Evolutionary conservation across 2,113 vertebrate species (phyloP).

Genomic region (Neofelis nebulosa): DNA sequence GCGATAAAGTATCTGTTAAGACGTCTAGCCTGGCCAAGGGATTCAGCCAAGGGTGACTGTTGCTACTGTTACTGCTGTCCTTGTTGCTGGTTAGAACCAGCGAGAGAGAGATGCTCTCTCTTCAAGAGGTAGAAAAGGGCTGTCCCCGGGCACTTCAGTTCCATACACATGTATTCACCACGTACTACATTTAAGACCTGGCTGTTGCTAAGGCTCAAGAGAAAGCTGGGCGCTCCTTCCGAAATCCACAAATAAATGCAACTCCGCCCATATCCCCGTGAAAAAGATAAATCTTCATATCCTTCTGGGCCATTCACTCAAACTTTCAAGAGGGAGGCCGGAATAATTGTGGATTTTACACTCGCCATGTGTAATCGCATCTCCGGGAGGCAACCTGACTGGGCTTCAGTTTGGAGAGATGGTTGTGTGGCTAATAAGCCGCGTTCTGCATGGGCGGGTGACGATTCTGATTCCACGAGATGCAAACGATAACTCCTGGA

Average conservation of each 20-base stretch:
- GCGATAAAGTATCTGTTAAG: fast-evolving
- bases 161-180: not conserved
- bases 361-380: slow-evolving; percentile 17
- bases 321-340: not conserved
- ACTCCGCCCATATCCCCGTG: fast-evolving
- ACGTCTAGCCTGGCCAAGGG: not conserved
- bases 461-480: not conserved
- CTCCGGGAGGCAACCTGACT: not conserved
- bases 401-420: not conserved
- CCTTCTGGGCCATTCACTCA: not conserved
- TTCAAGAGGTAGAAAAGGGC: not conserved
- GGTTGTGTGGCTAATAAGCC: not conserved
- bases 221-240: not conserved
- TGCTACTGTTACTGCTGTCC: not conserved
- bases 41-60: not conserved
- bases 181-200: not conserved
- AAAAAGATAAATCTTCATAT: not conserved
- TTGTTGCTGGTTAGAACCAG: too few relatives aligned
- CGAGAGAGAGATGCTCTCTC: fast-evolving
- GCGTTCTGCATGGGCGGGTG: not conserved
- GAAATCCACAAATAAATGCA: not conserved
- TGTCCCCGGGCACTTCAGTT: not conserved
- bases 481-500: not conserved
- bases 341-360: not conserved
- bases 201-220: not conserved